phyloP scores from a whole-genome alignment of 2,113 vertebrate species.

The Oncorhynchus kisutch region DNA sequence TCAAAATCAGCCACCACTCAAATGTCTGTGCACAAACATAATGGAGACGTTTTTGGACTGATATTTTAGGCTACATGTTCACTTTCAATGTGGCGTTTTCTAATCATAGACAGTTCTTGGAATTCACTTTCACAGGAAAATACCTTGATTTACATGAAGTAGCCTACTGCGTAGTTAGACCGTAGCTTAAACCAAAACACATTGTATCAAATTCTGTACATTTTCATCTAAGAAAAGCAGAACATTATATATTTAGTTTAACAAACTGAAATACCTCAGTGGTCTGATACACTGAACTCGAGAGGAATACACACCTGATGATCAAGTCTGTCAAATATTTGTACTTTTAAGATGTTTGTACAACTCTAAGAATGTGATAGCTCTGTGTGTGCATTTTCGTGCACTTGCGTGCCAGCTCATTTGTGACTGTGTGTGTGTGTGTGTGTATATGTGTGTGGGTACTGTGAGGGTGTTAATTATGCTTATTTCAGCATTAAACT shows the following conservation, averaged over 20 bases:
- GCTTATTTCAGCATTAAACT: slow-evolving; percentile 76
- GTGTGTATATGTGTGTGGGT: not conserved
- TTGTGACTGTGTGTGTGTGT: slow-evolving; percentile 23
- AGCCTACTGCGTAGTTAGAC: not conserved
- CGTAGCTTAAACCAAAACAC: not conserved
- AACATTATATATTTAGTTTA: slow-evolving; percentile 5
- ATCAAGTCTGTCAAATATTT: not conserved
- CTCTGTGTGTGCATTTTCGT: not conserved
- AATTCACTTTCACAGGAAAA: not conserved
- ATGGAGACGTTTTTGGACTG: not conserved
- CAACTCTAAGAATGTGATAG: not conserved
- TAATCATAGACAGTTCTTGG: not conserved
- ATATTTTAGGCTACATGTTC: not conserved
- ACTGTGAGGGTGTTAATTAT: slow-evolving; percentile 61
- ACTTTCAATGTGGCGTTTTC: not conserved
- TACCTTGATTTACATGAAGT: not conserved
- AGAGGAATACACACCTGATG: not conserved
- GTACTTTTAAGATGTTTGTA: not conserved
- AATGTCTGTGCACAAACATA: slow-evolving; percentile 45
- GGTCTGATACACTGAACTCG: not conserved
- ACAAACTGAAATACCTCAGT: not conserved
- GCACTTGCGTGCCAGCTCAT: slow-evolving; percentile 11
- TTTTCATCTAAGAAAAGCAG: not conserved
- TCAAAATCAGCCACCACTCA: slow-evolving; percentile 47
- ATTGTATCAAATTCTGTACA: not conserved